Base-by-base conservation (phyloP, 2,797 vertebrate species). In the Geotrypetes seraphini region DNA sequence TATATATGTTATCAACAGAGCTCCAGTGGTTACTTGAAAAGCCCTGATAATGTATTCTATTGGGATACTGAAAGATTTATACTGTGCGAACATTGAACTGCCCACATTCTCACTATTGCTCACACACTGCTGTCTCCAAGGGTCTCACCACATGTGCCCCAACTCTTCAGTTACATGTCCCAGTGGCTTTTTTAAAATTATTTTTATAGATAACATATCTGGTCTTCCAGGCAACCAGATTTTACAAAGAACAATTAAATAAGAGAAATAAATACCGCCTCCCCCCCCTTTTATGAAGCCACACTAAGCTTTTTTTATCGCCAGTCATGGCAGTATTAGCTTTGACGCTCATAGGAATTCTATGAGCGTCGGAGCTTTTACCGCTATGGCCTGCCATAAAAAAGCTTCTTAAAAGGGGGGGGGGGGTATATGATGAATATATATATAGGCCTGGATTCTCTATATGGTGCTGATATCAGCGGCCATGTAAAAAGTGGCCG, bases 1-100 rank as follows among this genome's bases (percentile, higher is more conserved):
- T 47, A 46, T 51, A 34, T 63, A 71, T 64, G 46, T 56, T 51
- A 51, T 47, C 43, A 52, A 59, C n/a, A 66, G 37, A 47, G 17
- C 31, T 43, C 10, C 37, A 39, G 42, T 36, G 33, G 23, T 39
- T 50, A 33, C 29, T 15, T 38, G 22, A 7, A 33, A 60, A 47
- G 19, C 22, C 17, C 43, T 43, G 36, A 7, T 39, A n/a, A 41
- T 43, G 58, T 46, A 35, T 33, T 31, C 16, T 36, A 12, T 3
- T 27, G 33, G 33, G 17, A 36, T 49, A 39, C 39, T 35, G 15
- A 51, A 34, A 21, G 25, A 22, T 34, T 47, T 5, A 10, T 47
- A 6, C 47, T 22, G 3, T 39, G 31, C 0, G 0, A 33, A 27
- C 19, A 10, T 2, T 19, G 23, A 44, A 44, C 39, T 2, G 0